phyloP scores from a whole-genome alignment of 2,113 vertebrate genomes.

The Xenopus tropicalis region UCB_Xtro_10.0 CM004447.2:115376001-115376500 shows the following conservation, averaged over 20 bases:
- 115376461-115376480: conserved; percentile 62
- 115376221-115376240: conserved; percentile 78
- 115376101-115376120: conserved; percentile 27
- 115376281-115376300: conserved; percentile 97
- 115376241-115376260: conserved; percentile 95
- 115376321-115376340: conserved; percentile 90
- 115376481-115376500: conserved; percentile 28
- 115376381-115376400: conserved; percentile 79
- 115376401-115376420: conserved; percentile 90
- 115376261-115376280: conserved; percentile 98
- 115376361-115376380: conserved; percentile 99
- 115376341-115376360: conserved; percentile 81
- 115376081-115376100: too few species aligned
- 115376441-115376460: too few species aligned
- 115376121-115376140: conserved; percentile 84
- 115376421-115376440: conserved; percentile 78
- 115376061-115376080: too few species aligned
- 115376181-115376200: conserved; percentile 86
- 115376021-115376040: too few species aligned
- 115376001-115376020: too few species aligned
- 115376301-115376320: conserved; percentile 90
- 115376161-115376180: conserved; percentile 86
- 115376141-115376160: conserved; percentile 91
- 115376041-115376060: too few species aligned
- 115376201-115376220: conserved; percentile 68